Conservation (phyloP, 1,140 invertebrate genomes). For the Halesus radiatus region DNA sequence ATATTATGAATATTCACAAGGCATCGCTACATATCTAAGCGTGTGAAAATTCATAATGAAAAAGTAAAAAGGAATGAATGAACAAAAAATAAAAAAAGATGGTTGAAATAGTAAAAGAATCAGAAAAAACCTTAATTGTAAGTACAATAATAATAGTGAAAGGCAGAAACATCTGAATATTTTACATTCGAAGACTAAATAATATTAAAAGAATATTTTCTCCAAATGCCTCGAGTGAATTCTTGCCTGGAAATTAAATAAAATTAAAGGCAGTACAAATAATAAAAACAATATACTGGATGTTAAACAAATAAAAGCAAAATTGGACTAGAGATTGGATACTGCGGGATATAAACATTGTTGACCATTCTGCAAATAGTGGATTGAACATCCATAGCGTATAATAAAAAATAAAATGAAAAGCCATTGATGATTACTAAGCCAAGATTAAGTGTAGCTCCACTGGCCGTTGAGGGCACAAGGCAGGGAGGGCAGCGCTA, state of each 20-base stretch:
- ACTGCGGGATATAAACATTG: slow-evolving; percentile 4
- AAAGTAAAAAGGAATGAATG: no score
- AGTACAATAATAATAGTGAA: no score
- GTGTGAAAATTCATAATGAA: background rate
- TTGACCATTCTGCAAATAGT: no score
- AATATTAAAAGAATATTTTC: background rate
- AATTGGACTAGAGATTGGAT: slow-evolving; percentile 11
- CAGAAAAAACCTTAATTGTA: no score
- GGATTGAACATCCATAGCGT: background rate
- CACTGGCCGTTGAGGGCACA: no score
- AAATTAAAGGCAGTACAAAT: background rate
- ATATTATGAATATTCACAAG: slow-evolving; percentile 13
- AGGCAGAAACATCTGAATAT: no score
- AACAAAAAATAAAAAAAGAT: no score
- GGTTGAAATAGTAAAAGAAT: no score
- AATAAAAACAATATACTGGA: slow-evolving; percentile 10
- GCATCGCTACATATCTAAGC: background rate
- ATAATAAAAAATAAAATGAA: slow-evolving; percentile 24
- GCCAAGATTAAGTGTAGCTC: slow-evolving; percentile 3
- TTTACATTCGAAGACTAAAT: no score
- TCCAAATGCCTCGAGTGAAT: background rate
- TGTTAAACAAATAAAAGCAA: slow-evolving; percentile 18
- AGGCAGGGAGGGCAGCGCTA: background rate
- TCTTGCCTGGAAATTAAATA: slow-evolving; percentile 13
- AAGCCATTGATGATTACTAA: slow-evolving; percentile 17